Evolutionary conservation across 1,140 invertebrate genomes (phyloP).

Genomic region (Rhizoglyphus robini): DNA sequence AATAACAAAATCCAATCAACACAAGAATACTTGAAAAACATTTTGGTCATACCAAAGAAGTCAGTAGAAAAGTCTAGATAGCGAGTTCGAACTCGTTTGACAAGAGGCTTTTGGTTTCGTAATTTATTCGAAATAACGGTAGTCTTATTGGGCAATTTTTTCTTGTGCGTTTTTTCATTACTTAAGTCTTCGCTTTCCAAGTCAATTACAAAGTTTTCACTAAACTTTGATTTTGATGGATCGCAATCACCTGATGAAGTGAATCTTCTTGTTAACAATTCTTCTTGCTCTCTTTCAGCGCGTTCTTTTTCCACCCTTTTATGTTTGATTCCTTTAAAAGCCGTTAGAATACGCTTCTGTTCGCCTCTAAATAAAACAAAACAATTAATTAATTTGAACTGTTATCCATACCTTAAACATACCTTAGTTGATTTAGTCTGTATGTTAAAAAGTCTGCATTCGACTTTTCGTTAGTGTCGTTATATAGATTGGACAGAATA

Average conservation of each 20-base stretch:
- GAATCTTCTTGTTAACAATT: constrained; percentile 8
- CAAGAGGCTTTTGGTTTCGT: constrained; percentile 12
- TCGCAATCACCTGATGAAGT: background rate
- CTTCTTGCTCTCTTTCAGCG: background rate
- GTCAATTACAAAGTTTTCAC: background rate
- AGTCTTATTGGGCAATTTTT: background rate
- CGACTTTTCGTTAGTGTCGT: background rate
- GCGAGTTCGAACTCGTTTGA: constrained; percentile 9
- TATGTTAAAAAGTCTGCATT: background rate
- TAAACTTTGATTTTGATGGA: background rate
- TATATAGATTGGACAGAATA: background rate
- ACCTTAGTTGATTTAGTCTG: constrained; percentile 6
- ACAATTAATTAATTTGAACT: background rate
- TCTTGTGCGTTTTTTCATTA: constrained; percentile 2
- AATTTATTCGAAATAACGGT: background rate
- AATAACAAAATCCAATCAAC: constrained; percentile 7
- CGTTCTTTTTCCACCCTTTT: constrained; percentile 10
- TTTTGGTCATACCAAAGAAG: constrained; percentile 3
- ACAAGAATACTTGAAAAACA: background rate
- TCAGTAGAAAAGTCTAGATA: constrained; percentile 5
- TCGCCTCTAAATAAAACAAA: background rate
- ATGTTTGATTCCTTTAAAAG: constrained; percentile 5
- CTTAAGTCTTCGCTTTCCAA: background rate
- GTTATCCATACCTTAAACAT: background rate
- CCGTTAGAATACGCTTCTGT: constrained; percentile 3